phyloP scores from a whole-genome alignment of 37 sponge, comb jelly and placozoan genomes.

The Oscarella lobularis region DNA sequence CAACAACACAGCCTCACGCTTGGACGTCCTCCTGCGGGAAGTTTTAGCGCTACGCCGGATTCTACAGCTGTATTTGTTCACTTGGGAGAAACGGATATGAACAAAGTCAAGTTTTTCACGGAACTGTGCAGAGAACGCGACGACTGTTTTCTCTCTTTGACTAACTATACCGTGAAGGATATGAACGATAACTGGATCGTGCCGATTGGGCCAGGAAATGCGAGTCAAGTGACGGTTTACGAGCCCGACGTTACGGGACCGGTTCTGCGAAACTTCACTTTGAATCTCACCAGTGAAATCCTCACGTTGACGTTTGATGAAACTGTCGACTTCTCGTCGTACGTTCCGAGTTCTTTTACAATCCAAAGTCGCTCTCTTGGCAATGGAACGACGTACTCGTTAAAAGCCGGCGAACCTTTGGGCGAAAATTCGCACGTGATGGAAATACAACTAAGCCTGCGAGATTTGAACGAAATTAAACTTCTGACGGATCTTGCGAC shows the following conservation, averaged over 20 bases:
- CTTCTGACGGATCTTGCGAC: conserved; percentile 31
- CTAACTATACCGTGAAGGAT: conserved; percentile 12
- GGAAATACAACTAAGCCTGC: conserved; percentile 23
- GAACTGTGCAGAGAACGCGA: conserved; percentile 23
- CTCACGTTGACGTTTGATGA: conserved; percentile 75
- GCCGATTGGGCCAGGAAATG: conserved; percentile 20
- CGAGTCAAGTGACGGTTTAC: conserved; percentile 29
- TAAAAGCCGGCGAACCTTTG: background rate
- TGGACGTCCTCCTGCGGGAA: background rate
- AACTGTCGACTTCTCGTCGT: conserved; percentile 17
- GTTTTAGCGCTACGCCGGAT: conserved; percentile 10
- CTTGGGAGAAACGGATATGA: conserved; percentile 38
- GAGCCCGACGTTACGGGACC: conserved; percentile 40
- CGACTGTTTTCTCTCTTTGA: conserved; percentile 5
- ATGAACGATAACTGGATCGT: conserved; percentile 52
- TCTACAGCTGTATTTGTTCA: conserved; percentile 35
- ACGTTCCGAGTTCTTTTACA: background rate
- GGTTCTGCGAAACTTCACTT: conserved; percentile 34
- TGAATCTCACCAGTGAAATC: conserved; percentile 54
- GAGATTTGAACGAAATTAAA: conserved; percentile 64
- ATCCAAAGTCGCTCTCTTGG: conserved; percentile 28
- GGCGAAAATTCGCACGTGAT: conserved; percentile 33
- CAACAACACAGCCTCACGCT: background rate
- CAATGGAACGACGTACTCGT: conserved; percentile 1
- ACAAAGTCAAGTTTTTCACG: conserved; percentile 46